phyloP scores from a whole-genome alignment of 2,113 vertebrate genomes.

The Apodemus sylvaticus region DNA sequence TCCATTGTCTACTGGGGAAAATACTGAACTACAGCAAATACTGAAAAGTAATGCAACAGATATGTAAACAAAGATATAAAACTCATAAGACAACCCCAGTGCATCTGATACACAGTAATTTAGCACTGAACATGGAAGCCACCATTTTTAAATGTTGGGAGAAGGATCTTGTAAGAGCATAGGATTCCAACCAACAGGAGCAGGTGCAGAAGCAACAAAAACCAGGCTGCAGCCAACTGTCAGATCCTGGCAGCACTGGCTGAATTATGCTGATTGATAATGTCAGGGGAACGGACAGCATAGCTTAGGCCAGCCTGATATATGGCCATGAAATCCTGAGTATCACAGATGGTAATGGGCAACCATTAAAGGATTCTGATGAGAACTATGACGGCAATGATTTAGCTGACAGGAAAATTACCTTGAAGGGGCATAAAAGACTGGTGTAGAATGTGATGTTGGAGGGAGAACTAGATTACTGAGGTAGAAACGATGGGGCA shows the following conservation, averaged over 20 bases:
- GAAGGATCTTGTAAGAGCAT: neutral
- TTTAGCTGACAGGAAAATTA: conserved; percentile 58
- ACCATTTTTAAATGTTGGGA: neutral
- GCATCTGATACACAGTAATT: neutral
- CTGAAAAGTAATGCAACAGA: neutral
- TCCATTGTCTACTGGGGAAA: neutral
- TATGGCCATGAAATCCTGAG: neutral
- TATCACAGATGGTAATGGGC: conserved; percentile 20
- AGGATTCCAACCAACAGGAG: neutral
- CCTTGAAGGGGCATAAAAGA: conserved; percentile 37
- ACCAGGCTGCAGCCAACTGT: neutral
- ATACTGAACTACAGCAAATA: neutral
- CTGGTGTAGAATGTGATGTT: neutral
- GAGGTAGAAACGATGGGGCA: neutral
- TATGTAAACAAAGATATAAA: conserved; percentile 20
- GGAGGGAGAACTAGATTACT: conserved; percentile 28
- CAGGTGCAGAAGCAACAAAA: neutral
- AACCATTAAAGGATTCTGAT: conserved; percentile 38
- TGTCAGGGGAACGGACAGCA: neutral
- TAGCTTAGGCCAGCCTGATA: neutral
- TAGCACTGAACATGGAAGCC: neutral
- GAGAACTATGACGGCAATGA: conserved; percentile 33
- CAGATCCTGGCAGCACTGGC: neutral
- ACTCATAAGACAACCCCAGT: neutral
- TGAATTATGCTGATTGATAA: neutral